Percentiles rank a stretch among this genome's conserved stretches.
Conservation (phyloP, 64 coral and sea anemone genomes). For the Hydrozoanthus tunicans region DNA sequence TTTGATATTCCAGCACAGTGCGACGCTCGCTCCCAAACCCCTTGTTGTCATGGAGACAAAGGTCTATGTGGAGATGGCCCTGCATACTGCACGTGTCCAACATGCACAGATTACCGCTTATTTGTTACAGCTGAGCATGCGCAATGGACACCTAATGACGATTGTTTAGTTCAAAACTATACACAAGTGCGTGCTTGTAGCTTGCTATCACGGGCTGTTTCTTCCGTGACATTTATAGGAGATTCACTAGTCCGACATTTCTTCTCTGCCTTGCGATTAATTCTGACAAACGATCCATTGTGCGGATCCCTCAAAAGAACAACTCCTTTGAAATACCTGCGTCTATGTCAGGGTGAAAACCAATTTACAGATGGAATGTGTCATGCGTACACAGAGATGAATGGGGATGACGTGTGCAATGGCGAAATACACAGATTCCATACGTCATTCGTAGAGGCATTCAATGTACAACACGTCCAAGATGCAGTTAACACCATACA, state of each 20-base stretch:
- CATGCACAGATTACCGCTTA: conserved; percentile 71
- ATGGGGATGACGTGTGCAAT: conserved; percentile 70
- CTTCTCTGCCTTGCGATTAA: conserved; percentile 71
- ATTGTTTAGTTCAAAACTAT: conserved; percentile 71
- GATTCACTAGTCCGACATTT: conserved; percentile 92
- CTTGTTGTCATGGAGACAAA: conserved; percentile 74
- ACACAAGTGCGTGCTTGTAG: conserved; percentile 72
- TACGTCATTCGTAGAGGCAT: conserved; percentile 75
- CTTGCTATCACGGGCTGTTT: conserved; percentile 32
- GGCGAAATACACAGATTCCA: conserved; percentile 39
- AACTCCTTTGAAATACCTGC: conserved; percentile 41
- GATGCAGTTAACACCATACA: conserved; percentile 54
- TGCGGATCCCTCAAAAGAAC: conserved; percentile 64
- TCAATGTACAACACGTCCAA: conserved; percentile 63
- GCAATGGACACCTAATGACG: conserved; percentile 61
- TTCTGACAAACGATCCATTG: conserved; percentile 72
- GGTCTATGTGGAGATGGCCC: conserved; percentile 75
- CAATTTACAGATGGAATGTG: conserved; percentile 92
- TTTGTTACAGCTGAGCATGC: conserved; percentile 82
- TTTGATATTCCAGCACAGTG: conserved; percentile 88
- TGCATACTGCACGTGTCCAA: conserved; percentile 64
- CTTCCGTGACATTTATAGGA: conserved; percentile 80
- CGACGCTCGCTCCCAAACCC: conserved; percentile 52
- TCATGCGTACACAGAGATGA: conserved; percentile 74
- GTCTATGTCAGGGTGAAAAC: conserved; percentile 73